Conservation (phyloP, 2,888 invertebrate species). For the Exephanes ischioxanthus region DNA sequence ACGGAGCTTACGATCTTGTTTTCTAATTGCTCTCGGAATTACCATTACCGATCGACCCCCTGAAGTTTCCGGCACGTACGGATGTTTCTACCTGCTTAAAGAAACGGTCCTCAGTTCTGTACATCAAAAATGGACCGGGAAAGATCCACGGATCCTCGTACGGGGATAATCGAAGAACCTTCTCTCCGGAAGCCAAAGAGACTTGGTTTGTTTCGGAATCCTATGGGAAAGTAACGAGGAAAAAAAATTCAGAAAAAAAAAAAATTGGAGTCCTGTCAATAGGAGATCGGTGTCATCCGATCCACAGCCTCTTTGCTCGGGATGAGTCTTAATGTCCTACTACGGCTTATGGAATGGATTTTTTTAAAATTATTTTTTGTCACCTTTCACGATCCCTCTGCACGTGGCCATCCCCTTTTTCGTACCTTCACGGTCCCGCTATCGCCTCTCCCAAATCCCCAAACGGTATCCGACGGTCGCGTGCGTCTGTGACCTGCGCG, state of each 20-base stretch:
- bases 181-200: conserved; percentile 24
- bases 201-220: conserved; percentile 2
- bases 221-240: conserved; percentile 21
- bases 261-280: conserved; percentile 27
- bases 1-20: conserved; percentile 71
- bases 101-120: conserved; percentile 8
- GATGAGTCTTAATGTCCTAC: conserved; percentile 19
- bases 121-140: conserved; percentile 27
- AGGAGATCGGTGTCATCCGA: conserved; percentile 19
- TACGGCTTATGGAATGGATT: neutral
- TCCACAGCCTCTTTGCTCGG: neutral
- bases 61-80: conserved; percentile 48
- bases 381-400: conserved; percentile 45
- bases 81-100: conserved; percentile 20
- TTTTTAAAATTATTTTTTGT: conserved; percentile 28
- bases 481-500: conserved; percentile 19
- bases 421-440: conserved; percentile 34
- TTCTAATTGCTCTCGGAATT: conserved; percentile 78
- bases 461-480: conserved; percentile 47
- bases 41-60: conserved; percentile 63
- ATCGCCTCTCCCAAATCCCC: conserved; percentile 24
- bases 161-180: conserved; percentile 26
- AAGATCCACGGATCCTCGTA: neutral
- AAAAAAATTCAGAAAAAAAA: neutral
- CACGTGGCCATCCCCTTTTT: conserved; percentile 63